Conservation (phyloP, 2,888 invertebrate genomes). For the Fissipunctia ypsillon region DNA sequence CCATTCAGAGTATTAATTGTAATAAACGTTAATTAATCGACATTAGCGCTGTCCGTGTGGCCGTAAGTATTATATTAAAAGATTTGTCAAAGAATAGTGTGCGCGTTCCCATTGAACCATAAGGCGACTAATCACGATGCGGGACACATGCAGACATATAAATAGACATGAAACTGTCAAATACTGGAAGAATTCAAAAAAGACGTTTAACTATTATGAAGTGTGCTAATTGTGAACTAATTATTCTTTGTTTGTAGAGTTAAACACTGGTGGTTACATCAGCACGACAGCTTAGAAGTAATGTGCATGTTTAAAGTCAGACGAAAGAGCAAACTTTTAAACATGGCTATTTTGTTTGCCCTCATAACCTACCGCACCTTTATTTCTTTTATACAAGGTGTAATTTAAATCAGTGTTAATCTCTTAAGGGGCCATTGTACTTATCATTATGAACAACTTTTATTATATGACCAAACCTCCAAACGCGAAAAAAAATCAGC, state of each 20-base stretch:
- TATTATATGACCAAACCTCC: no score
- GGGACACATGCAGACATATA: not conserved
- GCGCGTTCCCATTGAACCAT: slow-evolving; percentile 71
- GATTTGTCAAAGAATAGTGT: slow-evolving; percentile 84
- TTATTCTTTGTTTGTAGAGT: no score
- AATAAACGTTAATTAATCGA: slow-evolving; percentile 84
- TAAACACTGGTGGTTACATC: no score
- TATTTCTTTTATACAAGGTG: no score
- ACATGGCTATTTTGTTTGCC: not conserved
- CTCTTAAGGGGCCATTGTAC: no score
- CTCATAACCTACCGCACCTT: not conserved
- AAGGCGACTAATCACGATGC: not conserved
- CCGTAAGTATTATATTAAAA: slow-evolving; percentile 81
- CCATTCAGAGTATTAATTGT: slow-evolving; percentile 79
- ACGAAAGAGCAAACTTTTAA: not conserved
- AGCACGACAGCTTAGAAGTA: not conserved
- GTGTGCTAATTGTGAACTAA: not conserved
- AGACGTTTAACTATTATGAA: not conserved
- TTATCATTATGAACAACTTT: no score
- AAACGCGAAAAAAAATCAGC: no score
- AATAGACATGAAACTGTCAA: not conserved
- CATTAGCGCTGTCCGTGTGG: slow-evolving; percentile 84
- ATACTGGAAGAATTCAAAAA: not conserved
- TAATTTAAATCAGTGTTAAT: no score
- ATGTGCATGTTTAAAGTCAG: not conserved